phyloP scores from a whole-genome alignment of 2,888 invertebrate species.

The Byasa hedistus region DNA sequence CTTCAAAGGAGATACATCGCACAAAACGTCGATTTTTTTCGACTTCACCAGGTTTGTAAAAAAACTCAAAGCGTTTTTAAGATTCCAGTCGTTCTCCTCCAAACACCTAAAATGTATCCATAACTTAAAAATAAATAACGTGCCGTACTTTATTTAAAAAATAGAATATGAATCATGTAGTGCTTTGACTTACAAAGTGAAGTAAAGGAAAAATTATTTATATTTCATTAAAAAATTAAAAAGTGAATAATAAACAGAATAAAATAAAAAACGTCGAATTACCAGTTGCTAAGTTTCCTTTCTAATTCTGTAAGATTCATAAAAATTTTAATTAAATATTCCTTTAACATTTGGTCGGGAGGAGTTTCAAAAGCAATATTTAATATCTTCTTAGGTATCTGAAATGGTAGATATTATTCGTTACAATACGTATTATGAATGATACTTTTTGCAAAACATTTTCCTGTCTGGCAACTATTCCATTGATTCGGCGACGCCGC shows the following conservation, averaged over 20 bases:
- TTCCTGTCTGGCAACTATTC: slow-evolving; percentile 47
- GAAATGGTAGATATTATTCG: slow-evolving; percentile 32
- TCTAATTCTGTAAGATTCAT: slow-evolving; percentile 58
- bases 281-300: slow-evolving; percentile 53
- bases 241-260: neutral
- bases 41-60: slow-evolving; percentile 54
- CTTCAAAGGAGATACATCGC: slow-evolving; percentile 22
- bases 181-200: too few relatives aligned
- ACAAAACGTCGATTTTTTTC: slow-evolving; percentile 46
- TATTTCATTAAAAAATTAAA: slow-evolving; percentile 25
- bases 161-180: too few relatives aligned
- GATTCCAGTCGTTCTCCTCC: slow-evolving; percentile 82
- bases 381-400: slow-evolving; percentile 50
- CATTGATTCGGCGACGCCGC: slow-evolving; percentile 62
- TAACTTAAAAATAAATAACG: too few relatives aligned
- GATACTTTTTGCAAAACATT: neutral
- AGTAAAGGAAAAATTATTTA: too few relatives aligned
- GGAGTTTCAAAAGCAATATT: slow-evolving; percentile 53
- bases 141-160: too few relatives aligned
- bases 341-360: slow-evolving; percentile 56
- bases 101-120: slow-evolving; percentile 84
- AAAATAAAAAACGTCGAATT: neutral
- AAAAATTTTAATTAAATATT: slow-evolving; percentile 53
- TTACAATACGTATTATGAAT: neutral
- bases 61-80: slow-evolving; percentile 61